Evolutionary conservation across 2,888 invertebrate genomes (phyloP), one percentile per base, ranked within the genome.

Genomic region (Hirtodrosophila cameraria): DNA sequence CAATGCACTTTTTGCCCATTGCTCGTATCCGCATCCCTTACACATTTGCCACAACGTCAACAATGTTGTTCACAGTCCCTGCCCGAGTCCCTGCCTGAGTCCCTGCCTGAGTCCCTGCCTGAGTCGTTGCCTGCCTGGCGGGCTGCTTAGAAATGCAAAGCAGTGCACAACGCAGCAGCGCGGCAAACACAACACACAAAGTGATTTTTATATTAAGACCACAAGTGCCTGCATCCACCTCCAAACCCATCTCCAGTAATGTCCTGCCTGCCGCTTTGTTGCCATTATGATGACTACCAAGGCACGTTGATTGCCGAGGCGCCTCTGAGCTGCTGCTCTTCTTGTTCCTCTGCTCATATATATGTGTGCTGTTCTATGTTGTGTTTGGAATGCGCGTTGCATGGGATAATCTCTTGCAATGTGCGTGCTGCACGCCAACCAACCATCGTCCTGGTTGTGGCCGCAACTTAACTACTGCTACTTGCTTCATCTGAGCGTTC

Each of bases 161-260:
- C 83, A 83, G 83, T 75, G 64, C 70, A 48, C 83, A 52, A 36
- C 53, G 52, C 55, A 42, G 49, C 57, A 63, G 57, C 50, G 75
- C 58, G 61, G 78, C 74, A 80, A 81, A 77, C 75, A 66, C 80
- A 83, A 83, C 86, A 79, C 86, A 83, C 83, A 83, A 83, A 83
- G 83, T 83, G 83, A 83, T 83, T 83, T 83, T 83, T 83, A 86
- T 83, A 83, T 83, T 83, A 83, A 83, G 86, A 80, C 86, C 80
- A 75, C 82, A 83, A 86, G 84, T 80, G 76, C 74, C 74, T 60
- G 63, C 65, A 61, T 43, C 63, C 55, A 50, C 52, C 49, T 36
- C 43, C 60, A 13, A 9, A 13, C 31, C 20, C 28, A 9, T 30
- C 48, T 23, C 33, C 43, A 52, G 60, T 45, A 27, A 52, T 50